These are phyloP conservation scores for Xyliphius kryptos DNA, from an alignment of 2,113 vertebrate species.

Conservation along the genomic window DNA sequence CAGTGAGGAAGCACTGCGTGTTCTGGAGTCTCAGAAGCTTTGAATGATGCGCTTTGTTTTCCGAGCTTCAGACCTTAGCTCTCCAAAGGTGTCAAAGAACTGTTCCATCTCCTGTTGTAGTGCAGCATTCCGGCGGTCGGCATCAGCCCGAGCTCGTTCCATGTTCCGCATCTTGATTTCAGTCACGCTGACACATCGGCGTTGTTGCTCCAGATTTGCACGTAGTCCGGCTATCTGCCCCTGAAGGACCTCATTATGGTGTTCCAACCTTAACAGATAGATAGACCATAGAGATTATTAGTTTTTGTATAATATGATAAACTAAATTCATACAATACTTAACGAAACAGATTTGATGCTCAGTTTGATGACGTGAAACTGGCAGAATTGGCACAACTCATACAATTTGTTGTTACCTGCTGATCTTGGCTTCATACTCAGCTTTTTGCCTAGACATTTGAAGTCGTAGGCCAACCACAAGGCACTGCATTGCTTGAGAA, in stretches of 20 bases:
- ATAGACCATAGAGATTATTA: too few species aligned
- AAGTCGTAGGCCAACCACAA: conserved; percentile 57
- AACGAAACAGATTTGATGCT: too few species aligned
- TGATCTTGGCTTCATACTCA: conserved; percentile 58
- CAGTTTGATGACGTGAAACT: too few species aligned
- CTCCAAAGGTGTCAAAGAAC: conserved; percentile 71
- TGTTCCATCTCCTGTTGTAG: conserved; percentile 74
- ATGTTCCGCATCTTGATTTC: conserved; percentile 64
- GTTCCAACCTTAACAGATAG: too few species aligned
- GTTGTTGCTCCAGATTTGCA: conserved; percentile 65
- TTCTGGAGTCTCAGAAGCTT: conserved; percentile 53
- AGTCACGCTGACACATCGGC: conserved; percentile 50
- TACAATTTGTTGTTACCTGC: too few species aligned
- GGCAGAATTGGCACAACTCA: too few species aligned
- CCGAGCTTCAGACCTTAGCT: conserved; percentile 64
- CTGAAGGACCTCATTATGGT: conserved; percentile 64
- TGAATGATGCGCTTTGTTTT: conserved; percentile 55
- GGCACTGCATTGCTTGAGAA: conserved; percentile 57
- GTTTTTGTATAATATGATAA: too few species aligned
- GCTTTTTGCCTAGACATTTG: conserved; percentile 65
- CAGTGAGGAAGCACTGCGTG: too few species aligned
- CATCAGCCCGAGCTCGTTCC: conserved; percentile 58
- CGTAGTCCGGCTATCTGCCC: conserved; percentile 54
- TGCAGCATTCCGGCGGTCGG: conserved; percentile 61
- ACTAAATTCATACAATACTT: too few species aligned